phyloP scores from a whole-genome alignment of 2,113 vertebrate species.

The Abramis brama region DNA sequence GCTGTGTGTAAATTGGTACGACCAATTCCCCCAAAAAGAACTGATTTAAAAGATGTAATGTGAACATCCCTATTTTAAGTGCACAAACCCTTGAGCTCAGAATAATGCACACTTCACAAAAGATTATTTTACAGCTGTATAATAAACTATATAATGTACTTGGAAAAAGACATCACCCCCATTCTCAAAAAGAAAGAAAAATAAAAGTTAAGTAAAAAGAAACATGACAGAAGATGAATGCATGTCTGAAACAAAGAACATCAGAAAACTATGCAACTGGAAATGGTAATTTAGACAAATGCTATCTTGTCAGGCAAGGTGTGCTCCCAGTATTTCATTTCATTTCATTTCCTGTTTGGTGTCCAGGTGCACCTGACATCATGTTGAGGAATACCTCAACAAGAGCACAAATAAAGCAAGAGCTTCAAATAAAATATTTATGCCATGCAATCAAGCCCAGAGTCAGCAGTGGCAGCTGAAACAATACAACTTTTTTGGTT shows the following conservation, averaged over 20 bases:
- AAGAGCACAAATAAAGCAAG: not conserved
- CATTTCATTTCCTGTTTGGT: constrained; percentile 9
- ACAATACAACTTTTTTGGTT: constrained; percentile 22
- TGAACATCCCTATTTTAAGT: not conserved
- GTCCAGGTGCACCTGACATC: not conserved
- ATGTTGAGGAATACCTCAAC: constrained; percentile 21
- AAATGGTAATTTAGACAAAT: constrained; percentile 14
- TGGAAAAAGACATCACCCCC: too few species aligned
- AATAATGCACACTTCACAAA: not conserved
- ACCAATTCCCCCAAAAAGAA: not conserved
- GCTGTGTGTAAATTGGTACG: not conserved
- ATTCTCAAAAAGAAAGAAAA: not conserved
- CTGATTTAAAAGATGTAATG: not conserved
- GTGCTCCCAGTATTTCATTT: constrained; percentile 4
- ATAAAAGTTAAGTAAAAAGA: not conserved
- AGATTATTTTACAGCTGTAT: too few species aligned
- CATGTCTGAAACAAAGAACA: not conserved
- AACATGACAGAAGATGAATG: not conserved
- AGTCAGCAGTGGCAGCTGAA: constrained; percentile 13
- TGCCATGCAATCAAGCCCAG: constrained; percentile 29
- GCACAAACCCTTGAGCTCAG: not conserved
- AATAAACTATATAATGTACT: too few species aligned
- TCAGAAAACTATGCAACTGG: not conserved
- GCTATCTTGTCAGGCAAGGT: not conserved
- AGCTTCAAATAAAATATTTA: constrained; percentile 43